Base-by-base conservation (phyloP, 1,140 invertebrate species). In the Hyposmocoma kahamanoa region DNA sequence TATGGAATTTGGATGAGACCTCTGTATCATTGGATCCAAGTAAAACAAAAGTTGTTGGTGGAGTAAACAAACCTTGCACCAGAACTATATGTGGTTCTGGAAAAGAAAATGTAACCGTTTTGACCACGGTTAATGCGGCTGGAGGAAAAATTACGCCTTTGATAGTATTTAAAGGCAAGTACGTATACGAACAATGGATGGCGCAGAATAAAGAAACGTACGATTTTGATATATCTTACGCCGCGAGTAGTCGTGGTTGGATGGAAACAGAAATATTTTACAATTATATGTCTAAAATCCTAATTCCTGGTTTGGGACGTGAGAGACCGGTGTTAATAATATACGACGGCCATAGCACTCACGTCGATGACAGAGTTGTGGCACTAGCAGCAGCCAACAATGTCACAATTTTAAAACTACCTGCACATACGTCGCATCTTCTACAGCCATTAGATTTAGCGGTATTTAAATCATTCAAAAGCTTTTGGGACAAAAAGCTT, bases 161-260 rank as follows among this genome's bases (percentile, higher is more conserved):
- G 22, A 59, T 68, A 22, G 39, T 65, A 42, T 65, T 42, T 41
- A 65, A 59, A 57, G 59, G 65, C 8, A 68, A 59, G 50, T 38
- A 56, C 36, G 34, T 68, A 17, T 67, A 42, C 28, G 48, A 58
- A 26, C 22, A 43, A 21, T 63, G 64, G 64, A 32, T 58, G 28
- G 36, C 36, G 3, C 49, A 55, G 21, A 43, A 17, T 15, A 10
- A 38, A 18, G 41, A 20, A 32, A 21, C 52, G 17, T 48, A 44
- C 41, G 46, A 53, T 44, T 56, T 60, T 13, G 26, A 56, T 6
- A 18, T 53, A 8, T 24, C 47, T 11, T 61, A 56, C 49, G 45
- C 58, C 1, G 46, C 50, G 3, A 60, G 53, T 21, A 19, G 21
- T 42, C 17, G n/a, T 3, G 52, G 51, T 6, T 54, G 56, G 47